Conservation (phyloP, 2,888 invertebrate genomes). For the Sussaba pulchella region DNA sequence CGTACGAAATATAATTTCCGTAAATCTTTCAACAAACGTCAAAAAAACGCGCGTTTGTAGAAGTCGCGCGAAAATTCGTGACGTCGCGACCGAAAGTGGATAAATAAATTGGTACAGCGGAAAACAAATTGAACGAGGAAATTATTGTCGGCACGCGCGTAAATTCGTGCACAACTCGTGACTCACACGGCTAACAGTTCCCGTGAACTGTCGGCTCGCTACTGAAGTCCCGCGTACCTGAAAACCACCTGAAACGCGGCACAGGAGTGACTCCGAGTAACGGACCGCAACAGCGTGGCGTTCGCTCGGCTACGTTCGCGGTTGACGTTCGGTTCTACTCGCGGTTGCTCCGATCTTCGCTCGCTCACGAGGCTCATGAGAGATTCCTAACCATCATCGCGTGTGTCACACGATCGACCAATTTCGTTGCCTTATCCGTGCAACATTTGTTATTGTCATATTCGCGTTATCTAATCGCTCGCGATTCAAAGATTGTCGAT, state of each 20-base stretch:
- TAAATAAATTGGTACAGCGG: background rate
- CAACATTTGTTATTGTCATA: no score
- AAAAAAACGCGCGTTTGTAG: background rate
- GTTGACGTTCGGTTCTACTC: conserved; percentile 71
- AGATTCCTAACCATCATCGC: no score
- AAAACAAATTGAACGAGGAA: background rate
- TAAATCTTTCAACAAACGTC: background rate
- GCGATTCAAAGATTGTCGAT: no score
- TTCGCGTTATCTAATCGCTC: no score
- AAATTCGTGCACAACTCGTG: background rate
- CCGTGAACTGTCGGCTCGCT: conserved; percentile 67
- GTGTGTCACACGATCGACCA: no score
- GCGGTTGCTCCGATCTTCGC: conserved; percentile 35
- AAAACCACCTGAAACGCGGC: conserved; percentile 1
- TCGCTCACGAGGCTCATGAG: background rate
- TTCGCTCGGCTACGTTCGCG: conserved; percentile 70
- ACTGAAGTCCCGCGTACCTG: conserved; percentile 67
- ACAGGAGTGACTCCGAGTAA: conserved; percentile 63
- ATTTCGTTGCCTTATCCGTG: no score
- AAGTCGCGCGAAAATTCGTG: background rate
- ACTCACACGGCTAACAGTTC: conserved; percentile 61
- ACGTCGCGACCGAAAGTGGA: background rate
- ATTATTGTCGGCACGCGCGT: conserved; percentile 20
- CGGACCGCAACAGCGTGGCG: conserved; percentile 59
- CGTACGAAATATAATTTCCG: conserved; percentile 9